phyloP scores from a whole-genome alignment of 1,140 invertebrate genomes.

The Zaprionus nigranus region DNA sequence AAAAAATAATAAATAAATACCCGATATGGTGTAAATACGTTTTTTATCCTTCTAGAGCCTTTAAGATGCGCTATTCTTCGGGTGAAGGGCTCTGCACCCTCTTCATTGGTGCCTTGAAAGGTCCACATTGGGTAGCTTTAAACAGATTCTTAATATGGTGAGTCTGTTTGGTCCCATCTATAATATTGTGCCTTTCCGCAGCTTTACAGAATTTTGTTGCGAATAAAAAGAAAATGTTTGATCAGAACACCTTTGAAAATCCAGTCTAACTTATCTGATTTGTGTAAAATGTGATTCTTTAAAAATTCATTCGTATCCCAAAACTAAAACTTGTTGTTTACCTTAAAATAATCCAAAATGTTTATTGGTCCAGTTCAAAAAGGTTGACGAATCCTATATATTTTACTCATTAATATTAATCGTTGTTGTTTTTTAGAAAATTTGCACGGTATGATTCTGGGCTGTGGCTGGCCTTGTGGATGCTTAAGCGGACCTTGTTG shows the following conservation, averaged over 20 bases:
- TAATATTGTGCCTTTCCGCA: too few species aligned
- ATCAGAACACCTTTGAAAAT: too few species aligned
- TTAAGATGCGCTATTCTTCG: too few species aligned
- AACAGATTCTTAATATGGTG: too few species aligned
- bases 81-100: too few species aligned
- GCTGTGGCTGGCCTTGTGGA: conserved; percentile 43
- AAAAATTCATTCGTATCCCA: conserved; percentile 7
- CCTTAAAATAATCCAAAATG: neutral
- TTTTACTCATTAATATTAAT: neutral
- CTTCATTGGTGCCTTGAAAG: too few species aligned
- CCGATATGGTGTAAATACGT: neutral
- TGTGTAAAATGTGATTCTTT: neutral
- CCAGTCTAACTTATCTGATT: too few species aligned
- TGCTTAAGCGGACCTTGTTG: conserved; percentile 29
- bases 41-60: too few species aligned
- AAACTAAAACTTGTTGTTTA: neutral
- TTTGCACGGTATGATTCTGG: conserved; percentile 23
- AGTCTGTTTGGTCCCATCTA: too few species aligned
- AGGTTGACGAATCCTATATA: conserved; percentile 1
- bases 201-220: too few species aligned
- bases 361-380: conserved; percentile 22
- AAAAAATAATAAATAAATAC: neutral
- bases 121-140: too few species aligned
- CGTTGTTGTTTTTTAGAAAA: conserved; percentile 1
- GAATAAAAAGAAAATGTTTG: too few species aligned